Conservation (phyloP, 2,113 vertebrate species). For the Pseudolaguvia tuberculata region DNA sequence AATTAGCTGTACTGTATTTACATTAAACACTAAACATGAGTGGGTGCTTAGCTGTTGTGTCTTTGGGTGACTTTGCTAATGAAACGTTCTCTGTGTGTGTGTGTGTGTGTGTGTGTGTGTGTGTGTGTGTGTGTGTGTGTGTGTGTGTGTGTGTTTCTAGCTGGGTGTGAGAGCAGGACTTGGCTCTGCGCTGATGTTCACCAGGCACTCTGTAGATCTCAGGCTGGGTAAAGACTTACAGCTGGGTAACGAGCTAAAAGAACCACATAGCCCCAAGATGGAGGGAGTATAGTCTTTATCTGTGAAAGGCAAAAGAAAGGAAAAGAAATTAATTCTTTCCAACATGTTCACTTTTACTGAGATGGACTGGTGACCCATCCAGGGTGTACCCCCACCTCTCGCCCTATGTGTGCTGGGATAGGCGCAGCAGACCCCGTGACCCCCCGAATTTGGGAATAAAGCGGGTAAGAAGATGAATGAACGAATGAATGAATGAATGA, state of each 20-base stretch:
- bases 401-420: no score
- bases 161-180: constrained; percentile 89
- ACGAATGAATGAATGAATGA: no score
- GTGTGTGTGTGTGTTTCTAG: constrained; percentile 70
- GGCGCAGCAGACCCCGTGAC: no score
- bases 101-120: no score
- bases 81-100: constrained; percentile 39
- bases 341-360: neutral
- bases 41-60: constrained; percentile 1
- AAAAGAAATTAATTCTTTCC: neutral
- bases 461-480: no score
- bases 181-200: constrained; percentile 90
- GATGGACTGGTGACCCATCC: no score
- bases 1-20: neutral
- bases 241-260: constrained; percentile 89
- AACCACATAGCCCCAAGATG: constrained; percentile 92
- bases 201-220: constrained; percentile 97
- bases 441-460: no score
- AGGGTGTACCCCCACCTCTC: no score
- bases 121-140: no score
- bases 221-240: constrained; percentile 92
- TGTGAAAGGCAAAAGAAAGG: constrained; percentile 50
- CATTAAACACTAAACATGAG: neutral
- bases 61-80: constrained; percentile 41
- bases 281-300: constrained; percentile 93